phyloP scores from a whole-genome alignment of 1,140 invertebrate species.

The Chymomyza costata region DNA sequence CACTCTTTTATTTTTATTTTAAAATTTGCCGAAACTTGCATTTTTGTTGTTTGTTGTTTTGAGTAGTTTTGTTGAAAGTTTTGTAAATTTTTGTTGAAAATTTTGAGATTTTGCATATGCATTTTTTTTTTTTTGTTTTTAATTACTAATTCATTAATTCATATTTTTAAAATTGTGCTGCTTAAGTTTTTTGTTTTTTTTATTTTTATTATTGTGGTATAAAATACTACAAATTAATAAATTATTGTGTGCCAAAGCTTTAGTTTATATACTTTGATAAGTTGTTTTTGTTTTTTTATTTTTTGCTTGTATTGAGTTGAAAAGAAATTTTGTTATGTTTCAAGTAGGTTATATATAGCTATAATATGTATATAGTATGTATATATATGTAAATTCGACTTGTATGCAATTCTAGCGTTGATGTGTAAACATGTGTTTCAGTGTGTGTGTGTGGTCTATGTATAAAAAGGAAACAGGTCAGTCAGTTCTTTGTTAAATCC shows the following conservation, averaged over 20 bases:
- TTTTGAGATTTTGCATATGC: conserved; percentile 9
- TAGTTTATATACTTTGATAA: conserved; percentile 10
- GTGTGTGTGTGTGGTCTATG: conserved; percentile 1
- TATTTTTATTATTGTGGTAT: conserved; percentile 8
- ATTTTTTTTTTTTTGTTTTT: conserved; percentile 11
- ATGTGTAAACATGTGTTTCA: conserved; percentile 14
- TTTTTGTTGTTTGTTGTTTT: conserved; percentile 19
- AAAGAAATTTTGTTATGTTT: conserved; percentile 29
- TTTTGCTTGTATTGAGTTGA: conserved; percentile 16
- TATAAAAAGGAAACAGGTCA: not conserved
- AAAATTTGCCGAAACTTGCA: conserved; percentile 62
- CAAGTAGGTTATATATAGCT: conserved; percentile 26
- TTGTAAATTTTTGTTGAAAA: conserved; percentile 29
- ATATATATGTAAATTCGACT: conserved; percentile 59
- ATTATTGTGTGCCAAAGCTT: conserved; percentile 64
- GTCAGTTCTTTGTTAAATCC: too few relatives aligned
- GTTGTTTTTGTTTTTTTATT: conserved; percentile 11
- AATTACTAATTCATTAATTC: too few relatives aligned
- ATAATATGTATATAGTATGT: conserved; percentile 22
- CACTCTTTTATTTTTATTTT: conserved; percentile 4
- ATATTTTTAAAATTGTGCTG: conserved; percentile 3
- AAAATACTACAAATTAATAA: conserved; percentile 13
- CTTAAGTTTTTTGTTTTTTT: conserved; percentile 15
- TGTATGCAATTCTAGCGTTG: conserved; percentile 69
- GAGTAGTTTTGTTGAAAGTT: conserved; percentile 7